These are phyloP conservation scores for Dipus sagitta DNA, from an alignment of 2,797 vertebrate genomes.

Conservation along the genomic window DNA sequence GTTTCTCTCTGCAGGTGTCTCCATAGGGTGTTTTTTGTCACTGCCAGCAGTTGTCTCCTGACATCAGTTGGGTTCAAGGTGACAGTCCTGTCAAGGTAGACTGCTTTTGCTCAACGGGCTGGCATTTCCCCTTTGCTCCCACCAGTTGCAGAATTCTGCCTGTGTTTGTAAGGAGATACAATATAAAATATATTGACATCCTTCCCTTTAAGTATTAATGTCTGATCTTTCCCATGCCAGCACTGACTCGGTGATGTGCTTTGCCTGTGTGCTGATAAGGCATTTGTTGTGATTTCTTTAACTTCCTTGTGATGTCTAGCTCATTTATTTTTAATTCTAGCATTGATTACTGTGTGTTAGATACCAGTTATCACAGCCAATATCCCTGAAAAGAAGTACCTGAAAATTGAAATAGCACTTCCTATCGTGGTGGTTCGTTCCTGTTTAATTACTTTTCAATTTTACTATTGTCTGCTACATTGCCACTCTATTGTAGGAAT, in stretches of 20 bases:
- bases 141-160: conserved; percentile 55
- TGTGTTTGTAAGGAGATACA: conserved; percentile 57
- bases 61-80: conserved; percentile 57
- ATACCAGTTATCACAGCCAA: conserved; percentile 10
- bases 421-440: conserved; percentile 2
- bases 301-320: conserved; percentile 52
- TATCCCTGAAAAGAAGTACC: conserved; percentile 56
- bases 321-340: conserved; percentile 76
- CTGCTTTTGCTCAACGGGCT: conserved; percentile 24
- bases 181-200: conserved; percentile 70
- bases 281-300: conserved; percentile 37
- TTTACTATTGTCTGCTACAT: background rate
- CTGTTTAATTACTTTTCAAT: conserved; percentile 7
- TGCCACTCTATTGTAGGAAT: background rate
- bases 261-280: conserved; percentile 62
- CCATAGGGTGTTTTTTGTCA: background rate
- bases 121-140: background rate
- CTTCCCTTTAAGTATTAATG: conserved; percentile 67
- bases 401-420: conserved; percentile 61
- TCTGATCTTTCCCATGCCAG: conserved; percentile 45
- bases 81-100: conserved; percentile 37
- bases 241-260: conserved; percentile 53
- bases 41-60: background rate
- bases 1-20: background rate
- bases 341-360: conserved; percentile 25